Evolutionary conservation across 2,797 vertebrate genomes (phyloP), one percentile per base, ranked within the genome.

Genomic region (Gastrophryne carolinensis): DNA sequence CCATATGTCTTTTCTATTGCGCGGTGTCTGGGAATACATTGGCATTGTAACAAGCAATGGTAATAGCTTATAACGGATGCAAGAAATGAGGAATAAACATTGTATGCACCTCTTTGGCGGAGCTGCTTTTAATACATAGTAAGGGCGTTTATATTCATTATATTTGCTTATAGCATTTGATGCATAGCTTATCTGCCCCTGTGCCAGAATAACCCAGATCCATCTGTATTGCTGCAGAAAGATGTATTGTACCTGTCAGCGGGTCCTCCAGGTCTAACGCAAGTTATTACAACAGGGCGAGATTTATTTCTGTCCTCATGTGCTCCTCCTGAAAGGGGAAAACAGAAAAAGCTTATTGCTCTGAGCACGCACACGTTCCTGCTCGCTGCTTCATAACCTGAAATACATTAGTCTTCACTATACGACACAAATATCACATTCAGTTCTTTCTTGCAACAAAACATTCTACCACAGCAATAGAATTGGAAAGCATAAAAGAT

Each of bases 231-330:
- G 68, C 64, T 80, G 81, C 17, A 78, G 79, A 81, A 84, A 86
- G 83, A 89, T 72, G 69, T 80, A 83, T 64, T 76, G 83, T 90
- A 98, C 97, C 97, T 96, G 91, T 99, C 97, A 79, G 96, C 95
- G 5, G 97, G 96, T 47, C 97, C 96, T 72, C 96, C 95, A 2
- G 95, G 94, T 83, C 97, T 91, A 82, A 98, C 92, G 81, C 94
- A 98, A 58, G 96, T 98, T 89, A 99, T 92, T 87, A 96, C 95
- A 83, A 99, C 92, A 1, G 97, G 97, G 13, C 97, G 95, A 83
- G 95, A 97, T 92, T 98, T 99, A 91, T 98, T 98, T 89, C 97
- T 93, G 87, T 98, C 97, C 84, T 98, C 97, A 0, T 96, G 91
- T 50, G 94, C 90, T 54, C 97, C 97, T 78, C 97, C 97, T 92